Conservation (phyloP, 2,113 vertebrate species). For the Scolopax mira region DNA sequence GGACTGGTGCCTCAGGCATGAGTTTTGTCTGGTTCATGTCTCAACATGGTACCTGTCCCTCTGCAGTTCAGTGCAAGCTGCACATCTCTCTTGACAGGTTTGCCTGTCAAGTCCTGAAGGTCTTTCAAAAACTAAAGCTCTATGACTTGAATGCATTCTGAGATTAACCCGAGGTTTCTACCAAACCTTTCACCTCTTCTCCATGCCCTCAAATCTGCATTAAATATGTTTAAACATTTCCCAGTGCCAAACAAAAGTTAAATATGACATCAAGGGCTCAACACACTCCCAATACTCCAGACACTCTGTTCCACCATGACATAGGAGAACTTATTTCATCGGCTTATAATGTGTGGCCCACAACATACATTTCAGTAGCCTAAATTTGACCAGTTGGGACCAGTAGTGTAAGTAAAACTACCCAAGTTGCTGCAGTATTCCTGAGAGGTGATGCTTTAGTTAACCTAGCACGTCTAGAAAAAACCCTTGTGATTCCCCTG, state of each 20-base stretch:
- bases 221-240: background rate
- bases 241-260: background rate
- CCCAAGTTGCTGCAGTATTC: background rate
- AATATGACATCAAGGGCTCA: background rate
- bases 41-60: accelerated
- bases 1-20: background rate
- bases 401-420: background rate
- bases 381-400: background rate
- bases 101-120: background rate
- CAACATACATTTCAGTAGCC: background rate
- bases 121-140: background rate
- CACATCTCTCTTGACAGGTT: background rate
- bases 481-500: background rate
- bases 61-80: background rate
- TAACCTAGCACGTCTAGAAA: background rate
- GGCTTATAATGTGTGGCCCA: background rate
- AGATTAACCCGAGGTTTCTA: background rate
- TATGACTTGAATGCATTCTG: background rate
- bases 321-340: background rate
- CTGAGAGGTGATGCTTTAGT: background rate
- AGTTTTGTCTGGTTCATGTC: background rate
- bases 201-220: background rate
- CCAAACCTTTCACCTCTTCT: background rate
- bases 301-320: background rate
- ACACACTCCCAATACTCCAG: background rate